Evolutionary conservation across 2,888 invertebrate genomes (phyloP), one percentile per base, ranked within the genome.

Genomic region (Tipula vernalis): DNA sequence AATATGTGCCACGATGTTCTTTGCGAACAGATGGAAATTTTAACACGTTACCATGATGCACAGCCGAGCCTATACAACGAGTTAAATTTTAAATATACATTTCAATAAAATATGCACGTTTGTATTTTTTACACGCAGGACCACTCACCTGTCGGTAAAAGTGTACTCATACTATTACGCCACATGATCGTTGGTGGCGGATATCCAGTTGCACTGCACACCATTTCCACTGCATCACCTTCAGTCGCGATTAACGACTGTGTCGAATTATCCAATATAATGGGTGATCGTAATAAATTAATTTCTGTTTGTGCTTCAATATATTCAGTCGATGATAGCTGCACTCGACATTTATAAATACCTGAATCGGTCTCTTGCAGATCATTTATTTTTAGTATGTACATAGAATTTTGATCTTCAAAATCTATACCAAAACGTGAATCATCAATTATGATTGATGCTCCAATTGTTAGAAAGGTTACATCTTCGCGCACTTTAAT

Each of bases 321-420:
- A 90, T 95, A 95, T 91, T 95, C 97, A 88, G 93, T 95, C 0
- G 96, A 93, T 0, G 96, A 95, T 87, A 97, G 95, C n/a, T 97
- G 92, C 18, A 98, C 95, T 90, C 97, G 97, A 89, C 98, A 98
- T 88, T 96, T 95, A 91, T 98, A 98, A 89, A 93, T 94, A 3
- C 97, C 98, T 0, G 97, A 96, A 90, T 98, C 98, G 0, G 97
- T 97, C 91, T 98, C 98, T 92, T 98, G 98, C 86, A 98, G 96
- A 89, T 98, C 98, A 91, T 97, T 97, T 28, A 98, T 95, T 94
- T 97, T 92, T 28, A 98, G 92, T 0, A 96, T 95, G 89, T 95
- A 97, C 0, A 96, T 96, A 0, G 96, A 95, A 0, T 96, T 96
- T 0, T 96, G 94, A 86, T 92, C 94, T 89, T 97, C 96, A 89